These are phyloP conservation scores for Eospalax fontanierii DNA, from an alignment of 2,797 vertebrate genomes.

Conservation along the genomic window DNA sequence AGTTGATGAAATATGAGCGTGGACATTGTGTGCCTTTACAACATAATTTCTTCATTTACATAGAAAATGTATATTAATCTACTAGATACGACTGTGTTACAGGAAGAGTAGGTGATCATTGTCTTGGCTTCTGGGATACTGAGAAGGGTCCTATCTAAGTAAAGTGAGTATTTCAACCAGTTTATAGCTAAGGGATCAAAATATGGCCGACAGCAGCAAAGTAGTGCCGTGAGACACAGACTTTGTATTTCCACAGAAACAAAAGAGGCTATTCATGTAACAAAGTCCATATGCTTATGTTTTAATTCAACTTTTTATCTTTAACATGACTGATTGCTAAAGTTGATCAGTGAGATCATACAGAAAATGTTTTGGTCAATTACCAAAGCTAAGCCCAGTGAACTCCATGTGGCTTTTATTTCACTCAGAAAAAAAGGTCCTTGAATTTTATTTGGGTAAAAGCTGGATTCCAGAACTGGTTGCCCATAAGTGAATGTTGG, in stretches of 20 bases:
- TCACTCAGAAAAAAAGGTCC: background rate
- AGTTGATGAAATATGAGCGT: background rate
- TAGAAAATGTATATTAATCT: background rate
- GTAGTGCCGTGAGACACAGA: background rate
- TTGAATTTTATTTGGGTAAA: background rate
- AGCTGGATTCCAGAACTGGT: background rate
- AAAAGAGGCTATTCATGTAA: background rate
- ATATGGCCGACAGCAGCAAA: background rate
- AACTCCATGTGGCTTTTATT: background rate
- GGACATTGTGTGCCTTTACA: background rate
- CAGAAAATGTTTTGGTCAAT: background rate
- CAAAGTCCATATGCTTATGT: background rate
- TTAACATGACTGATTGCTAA: background rate
- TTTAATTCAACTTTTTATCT: background rate
- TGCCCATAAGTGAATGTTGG: background rate
- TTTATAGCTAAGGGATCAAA: background rate
- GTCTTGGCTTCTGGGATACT: background rate
- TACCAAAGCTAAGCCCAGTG: background rate
- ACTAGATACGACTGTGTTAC: background rate
- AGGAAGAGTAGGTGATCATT: background rate
- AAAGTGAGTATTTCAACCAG: background rate
- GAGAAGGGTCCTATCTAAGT: background rate
- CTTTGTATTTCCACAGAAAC: background rate
- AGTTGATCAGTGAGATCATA: background rate
- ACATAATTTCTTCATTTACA: constrained; percentile 1